These are phyloP conservation scores for Huso huso DNA, from an alignment of 2,797 vertebrate species.

Conservation along the genomic window DNA sequence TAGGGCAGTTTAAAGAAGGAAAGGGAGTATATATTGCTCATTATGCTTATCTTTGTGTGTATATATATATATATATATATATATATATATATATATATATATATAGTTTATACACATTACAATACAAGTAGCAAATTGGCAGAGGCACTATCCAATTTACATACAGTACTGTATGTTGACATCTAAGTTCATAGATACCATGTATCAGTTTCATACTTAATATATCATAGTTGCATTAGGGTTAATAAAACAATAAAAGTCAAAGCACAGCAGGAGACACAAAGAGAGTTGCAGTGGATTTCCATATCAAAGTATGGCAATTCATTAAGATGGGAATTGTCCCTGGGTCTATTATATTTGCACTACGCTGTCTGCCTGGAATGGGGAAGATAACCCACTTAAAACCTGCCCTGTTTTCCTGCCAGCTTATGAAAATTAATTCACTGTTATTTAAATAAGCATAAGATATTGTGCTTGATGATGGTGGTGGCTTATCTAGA, in stretches of 20 bases:
- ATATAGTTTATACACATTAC: not conserved
- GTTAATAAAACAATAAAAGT: slow-evolving; percentile 9
- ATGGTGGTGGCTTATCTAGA: slow-evolving; percentile 19
- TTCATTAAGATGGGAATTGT: slow-evolving; percentile 7
- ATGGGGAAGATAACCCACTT: slow-evolving; percentile 2
- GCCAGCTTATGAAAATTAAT: not conserved
- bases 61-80: not conserved
- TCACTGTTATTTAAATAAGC: not conserved
- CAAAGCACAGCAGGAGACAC: not conserved
- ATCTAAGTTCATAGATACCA: too few relatives aligned
- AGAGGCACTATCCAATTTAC: too few relatives aligned
- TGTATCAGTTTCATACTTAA: not conserved
- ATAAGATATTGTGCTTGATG: slow-evolving; percentile 16
- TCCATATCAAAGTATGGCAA: slow-evolving; percentile 13
- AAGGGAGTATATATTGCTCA: not conserved
- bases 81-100: not conserved
- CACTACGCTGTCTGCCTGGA: slow-evolving; percentile 8
- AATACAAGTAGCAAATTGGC: not conserved
- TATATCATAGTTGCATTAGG: not conserved
- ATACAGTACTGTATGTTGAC: too few relatives aligned
- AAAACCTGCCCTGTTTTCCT: not conserved
- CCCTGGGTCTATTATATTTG: not conserved
- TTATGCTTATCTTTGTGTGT: not conserved
- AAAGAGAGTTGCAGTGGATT: not conserved
- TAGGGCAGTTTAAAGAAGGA: not conserved